Conservation (phyloP, 1,140 invertebrate species). For the Bombus vancouverensis region DNA sequence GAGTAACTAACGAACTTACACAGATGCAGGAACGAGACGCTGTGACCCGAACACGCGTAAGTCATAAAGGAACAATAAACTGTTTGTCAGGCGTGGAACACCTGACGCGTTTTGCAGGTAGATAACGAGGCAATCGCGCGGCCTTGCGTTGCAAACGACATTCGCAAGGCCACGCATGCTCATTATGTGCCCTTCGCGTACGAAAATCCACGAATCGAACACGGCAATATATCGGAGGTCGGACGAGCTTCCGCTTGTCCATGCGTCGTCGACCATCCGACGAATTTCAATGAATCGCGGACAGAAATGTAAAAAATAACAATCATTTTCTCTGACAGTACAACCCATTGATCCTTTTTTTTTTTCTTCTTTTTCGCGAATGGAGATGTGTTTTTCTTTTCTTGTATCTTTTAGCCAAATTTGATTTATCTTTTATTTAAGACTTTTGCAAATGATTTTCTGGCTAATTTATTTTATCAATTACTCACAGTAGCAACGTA, state of each 20-base stretch:
- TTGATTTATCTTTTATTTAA: background rate
- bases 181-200: background rate
- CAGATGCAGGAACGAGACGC: background rate
- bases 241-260: background rate
- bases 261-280: background rate
- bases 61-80: background rate
- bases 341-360: background rate
- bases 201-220: background rate
- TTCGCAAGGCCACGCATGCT: background rate
- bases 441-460: background rate
- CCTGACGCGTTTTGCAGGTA: background rate
- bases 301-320: background rate
- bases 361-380: no score
- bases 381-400: no score
- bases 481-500: no score
- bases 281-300: background rate
- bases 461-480: background rate
- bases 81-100: background rate
- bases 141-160: conserved; percentile 2
- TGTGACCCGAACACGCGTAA: background rate
- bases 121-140: background rate
- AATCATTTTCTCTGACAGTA: background rate
- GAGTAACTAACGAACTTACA: no score
- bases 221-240: background rate
- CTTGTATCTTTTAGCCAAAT: no score